Evolutionary conservation across 2,113 vertebrate genomes (phyloP).

Genomic region (Diphyllodes magnificus): DNA sequence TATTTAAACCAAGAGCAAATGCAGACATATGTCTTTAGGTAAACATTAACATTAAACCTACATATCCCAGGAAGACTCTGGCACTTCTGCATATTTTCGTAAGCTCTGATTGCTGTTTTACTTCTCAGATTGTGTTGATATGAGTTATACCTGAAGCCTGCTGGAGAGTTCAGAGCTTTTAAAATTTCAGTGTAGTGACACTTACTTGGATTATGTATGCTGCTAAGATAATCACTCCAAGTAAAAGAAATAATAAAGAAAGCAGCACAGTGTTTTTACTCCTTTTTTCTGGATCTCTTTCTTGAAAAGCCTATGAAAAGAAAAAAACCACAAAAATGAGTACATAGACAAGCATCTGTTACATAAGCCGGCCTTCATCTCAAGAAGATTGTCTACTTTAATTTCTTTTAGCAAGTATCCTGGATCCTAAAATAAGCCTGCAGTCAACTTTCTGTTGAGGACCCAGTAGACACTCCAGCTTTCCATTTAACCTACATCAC

Average conservation of each 20-base stretch:
- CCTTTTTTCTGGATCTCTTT: conserved; percentile 57
- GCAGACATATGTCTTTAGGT: background rate
- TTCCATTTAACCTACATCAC: background rate
- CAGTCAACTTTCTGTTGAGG: background rate
- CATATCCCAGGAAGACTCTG: background rate
- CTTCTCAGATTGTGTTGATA: background rate
- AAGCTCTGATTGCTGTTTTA: background rate
- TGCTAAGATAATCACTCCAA: conserved; percentile 65
- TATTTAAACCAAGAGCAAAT: background rate
- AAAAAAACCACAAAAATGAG: background rate
- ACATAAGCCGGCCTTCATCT: background rate
- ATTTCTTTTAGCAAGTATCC: background rate
- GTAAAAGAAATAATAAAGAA: conserved; percentile 69
- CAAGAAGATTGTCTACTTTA: background rate
- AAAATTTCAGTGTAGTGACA: background rate
- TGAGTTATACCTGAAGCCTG: background rate
- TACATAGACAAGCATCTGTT: background rate
- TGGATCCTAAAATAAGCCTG: background rate
- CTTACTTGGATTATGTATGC: conserved; percentile 68
- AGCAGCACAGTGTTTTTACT: conserved; percentile 62
- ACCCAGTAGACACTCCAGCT: background rate
- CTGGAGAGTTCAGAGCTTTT: background rate
- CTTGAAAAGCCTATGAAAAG: conserved; percentile 69
- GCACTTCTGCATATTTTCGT: background rate
- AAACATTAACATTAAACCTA: background rate